phyloP scores from a whole-genome alignment of 2,113 vertebrate species.

The Pica pica region DNA sequence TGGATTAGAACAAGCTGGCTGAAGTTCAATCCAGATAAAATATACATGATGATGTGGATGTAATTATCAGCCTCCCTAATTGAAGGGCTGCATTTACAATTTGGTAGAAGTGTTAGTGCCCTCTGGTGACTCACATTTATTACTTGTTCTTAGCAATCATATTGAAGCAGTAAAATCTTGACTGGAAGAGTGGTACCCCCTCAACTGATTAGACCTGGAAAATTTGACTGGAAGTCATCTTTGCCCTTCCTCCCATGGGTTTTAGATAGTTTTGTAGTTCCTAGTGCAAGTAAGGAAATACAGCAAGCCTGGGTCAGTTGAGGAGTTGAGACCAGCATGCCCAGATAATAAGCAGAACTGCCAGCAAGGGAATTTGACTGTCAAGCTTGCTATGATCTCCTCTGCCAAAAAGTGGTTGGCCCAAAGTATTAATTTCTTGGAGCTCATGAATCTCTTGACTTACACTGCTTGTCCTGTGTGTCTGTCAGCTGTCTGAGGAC shows the following conservation, averaged over 20 bases:
- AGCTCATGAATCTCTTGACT: neutral
- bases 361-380: neutral
- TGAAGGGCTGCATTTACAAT: slow-evolving; percentile 11
- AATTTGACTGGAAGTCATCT: neutral
- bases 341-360: neutral
- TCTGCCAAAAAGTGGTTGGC: neutral
- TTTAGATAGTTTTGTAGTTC: neutral
- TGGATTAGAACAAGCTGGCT: slow-evolving; percentile 42
- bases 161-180: neutral
- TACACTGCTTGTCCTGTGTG: neutral
- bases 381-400: neutral
- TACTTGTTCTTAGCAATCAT: neutral
- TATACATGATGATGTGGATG: slow-evolving; percentile 33
- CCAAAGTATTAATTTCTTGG: neutral
- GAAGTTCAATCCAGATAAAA: slow-evolving; percentile 48
- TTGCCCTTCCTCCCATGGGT: neutral
- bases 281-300: neutral
- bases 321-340: neutral
- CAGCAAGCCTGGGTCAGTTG: neutral
- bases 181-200: neutral
- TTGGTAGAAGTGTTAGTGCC: neutral
- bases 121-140: slow-evolving; percentile 21
- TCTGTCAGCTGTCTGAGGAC: accelerated
- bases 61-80: slow-evolving; percentile 40
- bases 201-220: neutral